Evolutionary conservation across 2,113 vertebrate genomes (phyloP), one percentile per base, ranked within the genome.

Genomic region (Muntiacus muntjak): DNA sequence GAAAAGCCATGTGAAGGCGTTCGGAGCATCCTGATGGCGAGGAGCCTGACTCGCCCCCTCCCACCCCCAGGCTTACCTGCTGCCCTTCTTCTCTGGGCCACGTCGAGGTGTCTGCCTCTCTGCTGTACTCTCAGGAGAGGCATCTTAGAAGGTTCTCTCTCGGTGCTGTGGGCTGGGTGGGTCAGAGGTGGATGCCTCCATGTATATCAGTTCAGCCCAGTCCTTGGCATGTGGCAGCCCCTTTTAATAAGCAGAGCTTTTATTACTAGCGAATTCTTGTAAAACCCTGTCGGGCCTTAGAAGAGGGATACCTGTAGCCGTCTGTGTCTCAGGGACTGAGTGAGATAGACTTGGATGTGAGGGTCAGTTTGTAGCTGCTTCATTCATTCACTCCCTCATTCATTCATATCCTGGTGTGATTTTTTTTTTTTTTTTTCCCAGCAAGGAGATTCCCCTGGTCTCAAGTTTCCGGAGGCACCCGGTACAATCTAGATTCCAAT

Each of bases 401-500:
- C 97, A 97, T 97, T 98, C 94, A 94, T 50, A 74, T 1, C 2
- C 43, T 97, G 95, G 94, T 96, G 64, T 81, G 94, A 94, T 89
- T 97, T 96, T 83, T 81, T 79, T 81, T 88, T 88, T 40, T 40
- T 78, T 87, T 74, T 74, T 60, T 92, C 79, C 95, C 95, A 95
- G 96, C 91, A 91, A 95, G 93, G 92, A 96, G 97, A 97, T 92
- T 98, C 95, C 97, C 97, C 84, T 78, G 97, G 98, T 97, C 98
- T 97, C 98, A 60, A 87, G 97, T 96, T 98, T 98, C 97, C 94
- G 91, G 97, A 98, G 98, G 97, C 97, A 88, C 91, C 94, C 33
- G 62, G 97, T 95, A 98, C 93, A 93, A 93, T 98, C 97, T 97
- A 95, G 95, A 96, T 98, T 97, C 98, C 98, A 98, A 97, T 97